These are phyloP conservation scores for Octodon degus DNA, from an alignment of 2,113 vertebrate genomes.

Conservation along the genomic window DNA sequence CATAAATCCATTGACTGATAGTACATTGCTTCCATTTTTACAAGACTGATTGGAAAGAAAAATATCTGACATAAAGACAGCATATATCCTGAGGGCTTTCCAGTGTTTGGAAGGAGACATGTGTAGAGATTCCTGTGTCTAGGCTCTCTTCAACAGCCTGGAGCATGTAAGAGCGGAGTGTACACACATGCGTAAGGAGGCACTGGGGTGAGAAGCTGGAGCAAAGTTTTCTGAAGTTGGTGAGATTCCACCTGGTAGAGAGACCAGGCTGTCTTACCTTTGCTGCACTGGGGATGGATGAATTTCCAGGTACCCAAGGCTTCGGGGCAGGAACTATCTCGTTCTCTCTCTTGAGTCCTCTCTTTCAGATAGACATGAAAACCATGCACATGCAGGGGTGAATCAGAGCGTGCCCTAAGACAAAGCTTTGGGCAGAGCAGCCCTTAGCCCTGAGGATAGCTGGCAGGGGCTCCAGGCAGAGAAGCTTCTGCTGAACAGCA, in stretches of 20 bases:
- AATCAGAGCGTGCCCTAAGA: background rate
- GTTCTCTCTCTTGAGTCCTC: background rate
- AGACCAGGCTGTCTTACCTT: slow-evolving; percentile 55
- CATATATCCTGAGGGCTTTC: background rate
- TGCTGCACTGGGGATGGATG: background rate
- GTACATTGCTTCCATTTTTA: background rate
- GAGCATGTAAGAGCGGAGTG: accelerated
- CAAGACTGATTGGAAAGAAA: background rate
- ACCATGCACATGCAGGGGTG: background rate
- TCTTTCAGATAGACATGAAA: background rate
- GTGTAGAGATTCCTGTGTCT: background rate
- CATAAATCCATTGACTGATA: background rate
- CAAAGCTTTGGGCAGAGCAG: background rate
- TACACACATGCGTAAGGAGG: background rate
- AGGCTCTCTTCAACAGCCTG: background rate
- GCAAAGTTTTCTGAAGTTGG: background rate
- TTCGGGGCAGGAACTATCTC: background rate
- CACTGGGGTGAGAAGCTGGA: background rate
- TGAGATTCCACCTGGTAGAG: background rate
- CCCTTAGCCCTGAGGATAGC: background rate
- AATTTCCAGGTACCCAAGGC: background rate
- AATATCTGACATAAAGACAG: background rate
- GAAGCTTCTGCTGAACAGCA: no score
- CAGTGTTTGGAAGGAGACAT: background rate
- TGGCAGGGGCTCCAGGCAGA: background rate